These are phyloP conservation scores for Sprattus sprattus DNA, from an alignment of 2,113 vertebrate genomes.

Conservation along the genomic window DNA sequence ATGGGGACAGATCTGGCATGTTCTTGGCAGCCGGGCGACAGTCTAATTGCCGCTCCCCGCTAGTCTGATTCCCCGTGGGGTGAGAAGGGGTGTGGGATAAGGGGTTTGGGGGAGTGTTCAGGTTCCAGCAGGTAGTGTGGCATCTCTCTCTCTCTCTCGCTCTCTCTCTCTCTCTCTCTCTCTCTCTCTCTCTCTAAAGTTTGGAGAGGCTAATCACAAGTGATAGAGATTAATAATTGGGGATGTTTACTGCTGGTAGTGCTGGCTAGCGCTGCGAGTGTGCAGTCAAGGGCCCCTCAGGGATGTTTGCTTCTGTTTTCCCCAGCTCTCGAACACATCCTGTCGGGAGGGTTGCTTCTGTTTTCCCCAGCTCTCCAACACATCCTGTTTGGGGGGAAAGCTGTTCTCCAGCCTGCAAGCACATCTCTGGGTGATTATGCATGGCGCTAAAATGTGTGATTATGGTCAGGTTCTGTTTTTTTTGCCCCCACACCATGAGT, in stretches of 20 bases:
- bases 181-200: conserved; percentile 51
- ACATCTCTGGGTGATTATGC: not conserved
- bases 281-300: not conserved
- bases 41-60: conserved; percentile 53
- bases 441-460: not conserved
- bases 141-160: conserved; percentile 59
- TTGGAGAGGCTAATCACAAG: conserved; percentile 59
- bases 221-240: conserved; percentile 52
- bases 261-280: not conserved
- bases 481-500: not conserved
- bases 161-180: conserved; percentile 57
- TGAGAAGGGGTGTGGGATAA: not conserved
- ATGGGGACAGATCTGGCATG: conserved; percentile 59
- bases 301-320: not conserved
- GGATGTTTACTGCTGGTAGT: not conserved
- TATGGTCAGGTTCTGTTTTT: not conserved
- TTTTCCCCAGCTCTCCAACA: not conserved
- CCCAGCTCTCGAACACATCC: not conserved
- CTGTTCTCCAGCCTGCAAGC: not conserved
- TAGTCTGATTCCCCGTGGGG: conserved; percentile 55
- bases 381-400: too few relatives aligned
- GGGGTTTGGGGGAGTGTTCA: conserved; percentile 25
- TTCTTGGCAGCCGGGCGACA: conserved; percentile 60
- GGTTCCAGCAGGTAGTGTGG: conserved; percentile 63
- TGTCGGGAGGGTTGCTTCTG: not conserved